Evolutionary conservation across 2,888 invertebrate species (phyloP).

Genomic region (Sympetrum striolatum): DNA sequence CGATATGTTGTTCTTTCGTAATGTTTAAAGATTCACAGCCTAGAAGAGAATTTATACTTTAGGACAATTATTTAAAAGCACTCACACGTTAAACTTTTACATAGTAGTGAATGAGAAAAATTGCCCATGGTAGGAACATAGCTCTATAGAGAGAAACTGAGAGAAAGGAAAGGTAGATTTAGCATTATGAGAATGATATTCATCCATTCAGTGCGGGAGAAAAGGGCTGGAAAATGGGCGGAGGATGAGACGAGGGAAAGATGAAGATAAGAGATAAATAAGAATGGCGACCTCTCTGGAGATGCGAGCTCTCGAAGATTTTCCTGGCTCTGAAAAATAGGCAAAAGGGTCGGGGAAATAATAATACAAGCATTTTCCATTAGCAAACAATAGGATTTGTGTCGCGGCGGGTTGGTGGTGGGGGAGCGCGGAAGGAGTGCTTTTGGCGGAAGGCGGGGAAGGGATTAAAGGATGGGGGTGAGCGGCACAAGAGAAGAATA

Average conservation of each 20-base stretch:
- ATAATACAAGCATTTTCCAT: slow-evolving; percentile 44
- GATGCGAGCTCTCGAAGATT: neutral
- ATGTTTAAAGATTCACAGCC: too few species aligned
- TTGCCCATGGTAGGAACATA: too few species aligned
- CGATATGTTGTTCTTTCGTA: too few species aligned
- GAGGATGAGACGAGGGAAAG: neutral
- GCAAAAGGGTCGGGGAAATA: slow-evolving; percentile 16
- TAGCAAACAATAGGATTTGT: slow-evolving; percentile 44
- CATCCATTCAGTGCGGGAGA: neutral
- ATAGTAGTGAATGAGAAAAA: too few species aligned
- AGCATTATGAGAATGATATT: neutral
- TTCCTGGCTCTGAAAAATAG: slow-evolving; percentile 25
- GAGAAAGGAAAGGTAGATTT: neutral
- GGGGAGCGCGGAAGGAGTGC: neutral
- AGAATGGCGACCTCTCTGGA: neutral
- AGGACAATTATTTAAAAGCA: too few species aligned
- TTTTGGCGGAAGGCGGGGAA: neutral
- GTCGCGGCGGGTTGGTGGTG: neutral
- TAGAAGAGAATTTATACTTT: too few species aligned
- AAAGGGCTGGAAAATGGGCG: neutral
- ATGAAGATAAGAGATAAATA: neutral
- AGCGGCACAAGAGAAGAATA: neutral
- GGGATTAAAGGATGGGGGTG: slow-evolving; percentile 20
- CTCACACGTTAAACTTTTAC: too few species aligned
- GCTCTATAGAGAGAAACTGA: neutral